Conservation (phyloP, 2,888 invertebrate species). For the Lasioglossum malachurum region DNA sequence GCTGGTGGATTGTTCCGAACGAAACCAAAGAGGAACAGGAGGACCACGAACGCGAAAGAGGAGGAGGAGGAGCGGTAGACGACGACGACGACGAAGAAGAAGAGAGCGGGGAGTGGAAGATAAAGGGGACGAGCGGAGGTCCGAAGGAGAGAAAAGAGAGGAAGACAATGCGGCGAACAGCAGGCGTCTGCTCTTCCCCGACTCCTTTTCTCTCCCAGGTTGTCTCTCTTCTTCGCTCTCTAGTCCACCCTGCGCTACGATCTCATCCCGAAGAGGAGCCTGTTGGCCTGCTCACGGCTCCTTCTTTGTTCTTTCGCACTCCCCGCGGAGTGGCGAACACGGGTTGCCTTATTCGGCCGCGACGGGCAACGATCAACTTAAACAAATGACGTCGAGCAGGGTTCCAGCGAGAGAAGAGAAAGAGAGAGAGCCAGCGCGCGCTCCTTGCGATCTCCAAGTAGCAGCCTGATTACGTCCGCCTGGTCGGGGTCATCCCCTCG, state of each 20-base stretch:
- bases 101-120: conserved; percentile 24
- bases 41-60: conserved; percentile 9
- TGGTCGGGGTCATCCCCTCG: conserved; percentile 60
- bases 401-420: conserved; percentile 13
- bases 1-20: conserved; percentile 52
- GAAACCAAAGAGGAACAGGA: conserved; percentile 26
- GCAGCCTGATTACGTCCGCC: conserved; percentile 61
- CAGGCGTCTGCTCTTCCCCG: conserved; percentile 67
- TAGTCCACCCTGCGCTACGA: conserved; percentile 45
- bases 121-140: conserved; percentile 17
- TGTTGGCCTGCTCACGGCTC: conserved; percentile 37
- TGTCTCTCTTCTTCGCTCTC: conserved; percentile 32
- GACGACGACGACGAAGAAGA: conserved; percentile 28
- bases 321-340: conserved; percentile 71
- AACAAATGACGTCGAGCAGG: conserved; percentile 76
- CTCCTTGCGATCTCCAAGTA: conserved; percentile 18
- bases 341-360: conserved; percentile 76
- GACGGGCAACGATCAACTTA: conserved; percentile 71
- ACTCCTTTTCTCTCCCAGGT: conserved; percentile 29
- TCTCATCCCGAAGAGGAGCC: conserved; percentile 56
- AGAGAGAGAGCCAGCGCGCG: not conserved
- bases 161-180: conserved; percentile 65
- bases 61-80: not conserved
- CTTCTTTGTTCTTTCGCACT: conserved; percentile 80
- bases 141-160: conserved; percentile 45